These are phyloP conservation scores for Columba livia DNA, from an alignment of 2,113 vertebrate species.

Conservation along the genomic window DNA sequence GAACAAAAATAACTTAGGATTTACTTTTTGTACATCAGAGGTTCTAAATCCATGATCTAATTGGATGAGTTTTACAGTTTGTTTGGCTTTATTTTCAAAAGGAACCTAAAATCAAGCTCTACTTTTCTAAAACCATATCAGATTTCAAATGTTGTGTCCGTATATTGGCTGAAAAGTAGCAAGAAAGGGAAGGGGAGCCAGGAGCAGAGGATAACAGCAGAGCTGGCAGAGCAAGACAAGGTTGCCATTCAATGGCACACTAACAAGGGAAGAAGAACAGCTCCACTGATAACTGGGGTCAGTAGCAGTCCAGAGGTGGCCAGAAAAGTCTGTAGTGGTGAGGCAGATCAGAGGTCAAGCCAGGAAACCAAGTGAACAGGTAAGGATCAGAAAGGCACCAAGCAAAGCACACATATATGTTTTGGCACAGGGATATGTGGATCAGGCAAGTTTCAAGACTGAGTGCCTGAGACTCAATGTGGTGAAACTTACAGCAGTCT, in stretches of 20 bases:
- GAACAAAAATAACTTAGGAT: not conserved
- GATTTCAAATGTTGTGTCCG: not conserved
- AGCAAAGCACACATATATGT: rapidly evolving
- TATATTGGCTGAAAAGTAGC: not conserved
- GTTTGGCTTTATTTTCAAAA: not conserved
- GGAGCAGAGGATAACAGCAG: not conserved
- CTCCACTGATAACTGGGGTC: not conserved
- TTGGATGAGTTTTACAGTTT: not conserved
- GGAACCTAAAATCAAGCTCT: not conserved
- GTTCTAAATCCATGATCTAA: not conserved
- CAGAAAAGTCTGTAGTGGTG: not conserved
- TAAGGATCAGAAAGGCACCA: not conserved
- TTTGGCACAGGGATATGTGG: not conserved
- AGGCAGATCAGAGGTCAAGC: not conserved
- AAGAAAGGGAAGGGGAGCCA: not conserved
- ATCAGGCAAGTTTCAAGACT: not conserved
- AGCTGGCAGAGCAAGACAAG: not conserved
- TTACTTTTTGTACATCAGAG: not conserved
- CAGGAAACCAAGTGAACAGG: not conserved
- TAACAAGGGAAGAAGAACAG: not conserved
- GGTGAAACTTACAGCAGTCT: not conserved
- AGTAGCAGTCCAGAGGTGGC: not conserved
- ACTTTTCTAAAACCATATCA: not conserved
- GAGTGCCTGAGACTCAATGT: rapidly evolving
- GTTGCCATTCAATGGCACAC: rapidly evolving